These are phyloP conservation scores for Semicossyphus pulcher DNA, from an alignment of 2,113 vertebrate species.

Conservation along the genomic window DNA sequence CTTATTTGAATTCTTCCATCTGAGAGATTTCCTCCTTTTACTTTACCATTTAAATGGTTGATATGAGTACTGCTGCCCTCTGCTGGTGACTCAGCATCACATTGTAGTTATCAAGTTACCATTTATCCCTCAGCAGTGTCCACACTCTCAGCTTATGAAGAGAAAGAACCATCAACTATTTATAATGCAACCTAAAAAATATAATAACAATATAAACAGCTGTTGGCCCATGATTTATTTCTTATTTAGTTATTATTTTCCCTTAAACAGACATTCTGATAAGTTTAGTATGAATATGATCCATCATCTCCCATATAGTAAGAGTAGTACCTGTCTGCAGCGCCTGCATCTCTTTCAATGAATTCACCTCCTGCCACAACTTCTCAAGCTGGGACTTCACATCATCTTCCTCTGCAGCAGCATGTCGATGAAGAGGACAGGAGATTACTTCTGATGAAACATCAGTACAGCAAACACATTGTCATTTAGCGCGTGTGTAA, in stretches of 20 bases:
- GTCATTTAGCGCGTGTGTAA: neutral
- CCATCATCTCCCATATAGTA: neutral
- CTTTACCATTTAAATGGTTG: neutral
- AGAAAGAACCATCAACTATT: neutral
- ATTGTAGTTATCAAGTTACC: neutral
- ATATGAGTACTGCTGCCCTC: conserved; percentile 41
- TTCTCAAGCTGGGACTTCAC: conserved; percentile 91
- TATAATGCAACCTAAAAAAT: neutral
- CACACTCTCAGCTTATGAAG: neutral
- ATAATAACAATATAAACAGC: neutral
- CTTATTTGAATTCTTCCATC: neutral
- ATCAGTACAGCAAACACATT: neutral
- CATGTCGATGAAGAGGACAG: conserved; percentile 28
- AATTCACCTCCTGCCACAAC: conserved; percentile 95
- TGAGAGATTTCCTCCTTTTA: neutral
- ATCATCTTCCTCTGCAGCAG: conserved; percentile 88
- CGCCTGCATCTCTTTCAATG: conserved; percentile 96
- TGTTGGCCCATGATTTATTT: neutral
- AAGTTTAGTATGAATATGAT: neutral
- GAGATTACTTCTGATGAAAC: conserved; percentile 16
- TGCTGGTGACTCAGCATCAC: conserved; percentile 42
- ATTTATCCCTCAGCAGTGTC: too few species aligned
- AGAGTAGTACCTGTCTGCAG: conserved; percentile 91
- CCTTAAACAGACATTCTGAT: neutral
- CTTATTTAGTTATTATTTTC: neutral